Conservation (phyloP, 2,888 invertebrate species). For the Formica aserva region DNA sequence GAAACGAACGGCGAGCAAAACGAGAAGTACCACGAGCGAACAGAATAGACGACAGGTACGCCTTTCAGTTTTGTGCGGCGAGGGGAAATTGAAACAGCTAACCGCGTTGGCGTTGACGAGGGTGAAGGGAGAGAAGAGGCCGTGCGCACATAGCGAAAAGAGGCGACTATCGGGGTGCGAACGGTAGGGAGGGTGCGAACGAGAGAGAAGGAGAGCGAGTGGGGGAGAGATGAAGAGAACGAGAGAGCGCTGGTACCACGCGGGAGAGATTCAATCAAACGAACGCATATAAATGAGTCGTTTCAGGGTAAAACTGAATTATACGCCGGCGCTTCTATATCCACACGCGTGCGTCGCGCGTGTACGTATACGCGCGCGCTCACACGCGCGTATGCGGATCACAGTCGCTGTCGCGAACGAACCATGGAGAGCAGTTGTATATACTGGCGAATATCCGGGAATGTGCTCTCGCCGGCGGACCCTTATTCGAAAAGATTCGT, state of each 20-base stretch:
- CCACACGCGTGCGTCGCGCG: conserved; percentile 57
- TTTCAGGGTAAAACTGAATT: conserved; percentile 84
- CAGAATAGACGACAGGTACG: conserved; percentile 72
- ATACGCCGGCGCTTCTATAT: conserved; percentile 78
- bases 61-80: conserved; percentile 82
- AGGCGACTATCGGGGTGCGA: conserved; percentile 62
- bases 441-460: conserved; percentile 70
- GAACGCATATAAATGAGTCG: conserved; percentile 85
- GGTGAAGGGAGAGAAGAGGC: conserved; percentile 58
- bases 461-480: conserved; percentile 51
- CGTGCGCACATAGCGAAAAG: conserved; percentile 42
- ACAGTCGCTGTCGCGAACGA: conserved; percentile 60
- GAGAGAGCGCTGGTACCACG: conserved; percentile 60
- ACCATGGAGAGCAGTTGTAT: conserved; percentile 51
- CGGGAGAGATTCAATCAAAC: conserved; percentile 83
- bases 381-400: conserved; percentile 53
- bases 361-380: conserved; percentile 34
- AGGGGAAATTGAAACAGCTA: conserved; percentile 85
- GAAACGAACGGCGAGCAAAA: conserved; percentile 51
- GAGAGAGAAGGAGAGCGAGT: conserved; percentile 40
- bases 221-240: conserved; percentile 22
- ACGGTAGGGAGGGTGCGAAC: conserved; percentile 43
- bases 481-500: conserved; percentile 70
- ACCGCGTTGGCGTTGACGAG: conserved; percentile 80
- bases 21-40: conserved; percentile 54